Evolutionary conservation across 2,797 vertebrate species (phyloP), one percentile per base, ranked within the genome.

Genomic region (Crocodylus rhombifer): DNA sequence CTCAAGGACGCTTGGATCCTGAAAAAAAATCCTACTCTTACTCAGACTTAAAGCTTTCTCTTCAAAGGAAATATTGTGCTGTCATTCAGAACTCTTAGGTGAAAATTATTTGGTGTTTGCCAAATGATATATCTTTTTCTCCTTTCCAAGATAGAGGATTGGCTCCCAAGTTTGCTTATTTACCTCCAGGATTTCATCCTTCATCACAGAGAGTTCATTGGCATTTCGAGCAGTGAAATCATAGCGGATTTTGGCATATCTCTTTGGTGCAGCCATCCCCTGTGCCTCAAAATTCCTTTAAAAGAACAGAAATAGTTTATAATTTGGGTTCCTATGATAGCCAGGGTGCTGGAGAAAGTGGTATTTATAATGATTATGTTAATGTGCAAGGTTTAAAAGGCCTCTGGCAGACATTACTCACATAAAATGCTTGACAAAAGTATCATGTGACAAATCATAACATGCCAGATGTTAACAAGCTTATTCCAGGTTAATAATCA

Each of bases 171-270:
- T 36, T 4, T 1, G 2, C 9, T 89, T 58, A 26, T 86, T 57
- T 96, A 99, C 99, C 99, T 99, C 99, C 4, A 99, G 98, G 93
- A 99, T 97, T 92, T 99, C 99, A 14, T 99, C 99, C 97, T 99
- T 99, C 78, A 99, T 98, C 87, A 99, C 99, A 0, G 99, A 99
- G 82, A 99, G 98, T 96, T 99, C 99, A 0, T 98, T 99, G 97
- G 98, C 98, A 28, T 99, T 99, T 21, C 98, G 98, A 0, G 99
- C 99, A 0, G 99, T 99, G 95, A 99, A 99, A 97, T 99, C 98
- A 7, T 99, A 99, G 89, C 97, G 98, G 74, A 99, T 98, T 98
- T 98, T 99, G 98, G 98, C 99, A 82, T 98, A 99, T 98, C 98
- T 99, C 80, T 98, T 98, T 71, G 95, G 86, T 73, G 55, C 80